Conservation (phyloP, 1,140 invertebrate species). For the Maniola jurtina region DNA sequence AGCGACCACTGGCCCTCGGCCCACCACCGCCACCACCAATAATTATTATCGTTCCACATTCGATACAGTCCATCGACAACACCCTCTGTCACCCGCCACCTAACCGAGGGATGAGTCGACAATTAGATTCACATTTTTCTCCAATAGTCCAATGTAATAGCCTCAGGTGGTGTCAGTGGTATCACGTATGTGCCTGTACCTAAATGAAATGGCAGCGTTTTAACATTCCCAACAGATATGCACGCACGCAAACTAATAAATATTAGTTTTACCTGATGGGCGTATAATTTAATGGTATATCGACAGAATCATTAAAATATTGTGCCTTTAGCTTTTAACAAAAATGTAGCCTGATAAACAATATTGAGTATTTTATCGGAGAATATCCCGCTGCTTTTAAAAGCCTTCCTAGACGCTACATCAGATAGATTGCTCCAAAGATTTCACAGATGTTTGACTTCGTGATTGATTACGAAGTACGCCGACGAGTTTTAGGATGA, state of each 20-base stretch:
- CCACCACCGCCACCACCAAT: slow-evolving; percentile 59
- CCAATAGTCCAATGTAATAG: slow-evolving; percentile 53
- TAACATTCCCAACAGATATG: not conserved
- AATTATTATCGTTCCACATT: slow-evolving; percentile 76
- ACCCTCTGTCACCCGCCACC: slow-evolving; percentile 44
- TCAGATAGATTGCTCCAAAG: slow-evolving; percentile 21
- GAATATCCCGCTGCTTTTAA: not conserved
- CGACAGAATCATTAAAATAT: not conserved
- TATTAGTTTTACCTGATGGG: not conserved
- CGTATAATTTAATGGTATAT: not conserved
- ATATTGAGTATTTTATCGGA: not conserved
- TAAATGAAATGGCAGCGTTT: slow-evolving; percentile 59
- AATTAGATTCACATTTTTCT: slow-evolving; percentile 68
- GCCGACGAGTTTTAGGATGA: not conserved
- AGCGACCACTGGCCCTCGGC: slow-evolving; percentile 52
- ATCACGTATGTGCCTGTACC: slow-evolving; percentile 58
- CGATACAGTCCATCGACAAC: slow-evolving; percentile 62
- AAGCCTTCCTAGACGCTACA: slow-evolving; percentile 15
- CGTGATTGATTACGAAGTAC: slow-evolving; percentile 15
- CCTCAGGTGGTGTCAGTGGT: slow-evolving; percentile 32
- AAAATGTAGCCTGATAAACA: not conserved
- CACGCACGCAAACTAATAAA: not conserved
- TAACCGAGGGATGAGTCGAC: slow-evolving; percentile 63
- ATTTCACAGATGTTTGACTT: slow-evolving; percentile 26
- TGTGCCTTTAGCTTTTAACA: not conserved